Evolutionary conservation across 1,140 invertebrate species (phyloP).

Genomic region (Hycleus phaleratus): DNA sequence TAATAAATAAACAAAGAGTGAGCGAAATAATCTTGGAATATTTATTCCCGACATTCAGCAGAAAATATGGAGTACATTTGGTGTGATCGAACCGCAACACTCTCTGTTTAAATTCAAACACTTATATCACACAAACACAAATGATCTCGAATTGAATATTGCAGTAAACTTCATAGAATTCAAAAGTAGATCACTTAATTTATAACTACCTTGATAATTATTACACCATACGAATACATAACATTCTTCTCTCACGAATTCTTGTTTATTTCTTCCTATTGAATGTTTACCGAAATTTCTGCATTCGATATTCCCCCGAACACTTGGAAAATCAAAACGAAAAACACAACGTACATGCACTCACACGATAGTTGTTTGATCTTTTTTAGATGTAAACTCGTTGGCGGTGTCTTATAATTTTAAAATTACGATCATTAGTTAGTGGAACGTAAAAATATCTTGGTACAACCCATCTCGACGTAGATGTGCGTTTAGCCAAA

Average conservation of each 20-base stretch:
- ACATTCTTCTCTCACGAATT: conserved; percentile 4
- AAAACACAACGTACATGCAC: conserved; percentile 4
- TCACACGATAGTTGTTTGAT: background rate
- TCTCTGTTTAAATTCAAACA: too few species aligned
- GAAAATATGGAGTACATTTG: too few species aligned
- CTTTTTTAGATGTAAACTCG: conserved; percentile 7
- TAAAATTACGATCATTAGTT: conserved; percentile 14
- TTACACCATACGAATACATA: conserved; percentile 12
- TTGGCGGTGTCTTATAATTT: conserved; percentile 13
- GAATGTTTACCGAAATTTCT: background rate
- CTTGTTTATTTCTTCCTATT: conserved; percentile 2
- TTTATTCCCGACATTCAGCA: too few species aligned
- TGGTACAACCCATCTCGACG: conserved; percentile 14
- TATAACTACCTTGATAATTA: conserved; percentile 6
- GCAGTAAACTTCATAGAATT: too few species aligned
- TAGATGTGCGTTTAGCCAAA: conserved; percentile 12
- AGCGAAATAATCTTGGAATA: too few species aligned
- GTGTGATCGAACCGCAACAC: too few species aligned
- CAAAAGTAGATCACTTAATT: background rate
- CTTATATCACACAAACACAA: too few species aligned
- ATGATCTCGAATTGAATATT: too few species aligned
- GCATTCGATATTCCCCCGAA: too few species aligned
- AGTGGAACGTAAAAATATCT: conserved; percentile 14
- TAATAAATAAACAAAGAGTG: too few species aligned
- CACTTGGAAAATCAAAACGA: too few species aligned